Percentiles rank a stretch among this genome's conserved stretches.
Evolutionary conservation across 2,113 vertebrate genomes (phyloP).

Genomic region (Paramisgurnus dabryanus): DNA sequence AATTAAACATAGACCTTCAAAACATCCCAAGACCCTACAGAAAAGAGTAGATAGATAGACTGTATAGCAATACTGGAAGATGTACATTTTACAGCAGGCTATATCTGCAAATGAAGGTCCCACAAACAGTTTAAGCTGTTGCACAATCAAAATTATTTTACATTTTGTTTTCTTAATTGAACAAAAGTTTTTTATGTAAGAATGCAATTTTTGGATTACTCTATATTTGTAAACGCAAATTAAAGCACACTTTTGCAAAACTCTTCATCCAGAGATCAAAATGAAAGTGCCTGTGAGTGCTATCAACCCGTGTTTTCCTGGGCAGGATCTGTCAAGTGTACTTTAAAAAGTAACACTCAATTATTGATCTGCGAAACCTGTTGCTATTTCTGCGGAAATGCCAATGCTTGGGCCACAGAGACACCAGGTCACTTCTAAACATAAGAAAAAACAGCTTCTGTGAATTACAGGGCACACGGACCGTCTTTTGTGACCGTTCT

Average conservation of each 20-base stretch:
- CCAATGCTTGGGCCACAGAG: conserved; percentile 47
- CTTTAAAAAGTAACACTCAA: conserved; percentile 63
- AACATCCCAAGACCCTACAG: no score
- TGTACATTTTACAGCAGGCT: no score
- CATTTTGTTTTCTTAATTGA: no score
- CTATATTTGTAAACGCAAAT: no score
- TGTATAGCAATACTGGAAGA: no score
- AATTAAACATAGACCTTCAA: no score
- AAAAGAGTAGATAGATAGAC: no score
- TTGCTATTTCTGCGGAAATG: conserved; percentile 63
- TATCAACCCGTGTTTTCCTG: not conserved
- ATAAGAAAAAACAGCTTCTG: not conserved
- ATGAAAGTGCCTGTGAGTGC: not conserved
- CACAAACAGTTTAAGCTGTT: no score
- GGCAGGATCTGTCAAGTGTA: conserved; percentile 7
- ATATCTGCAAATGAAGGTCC: no score
- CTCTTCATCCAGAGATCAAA: not conserved
- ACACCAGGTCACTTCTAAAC: not conserved
- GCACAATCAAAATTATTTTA: no score
- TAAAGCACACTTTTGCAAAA: not conserved
- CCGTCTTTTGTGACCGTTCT: not conserved
- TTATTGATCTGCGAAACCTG: conserved; percentile 63
- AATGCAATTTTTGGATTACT: no score
- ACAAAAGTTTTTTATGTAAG: no score
- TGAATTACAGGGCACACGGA: not conserved